Percentiles rank a stretch among this genome's conserved stretches.
Evolutionary conservation across 92 coral and sea anemone species (phyloP).

Genomic region (Zoanthus sociatus): DNA sequence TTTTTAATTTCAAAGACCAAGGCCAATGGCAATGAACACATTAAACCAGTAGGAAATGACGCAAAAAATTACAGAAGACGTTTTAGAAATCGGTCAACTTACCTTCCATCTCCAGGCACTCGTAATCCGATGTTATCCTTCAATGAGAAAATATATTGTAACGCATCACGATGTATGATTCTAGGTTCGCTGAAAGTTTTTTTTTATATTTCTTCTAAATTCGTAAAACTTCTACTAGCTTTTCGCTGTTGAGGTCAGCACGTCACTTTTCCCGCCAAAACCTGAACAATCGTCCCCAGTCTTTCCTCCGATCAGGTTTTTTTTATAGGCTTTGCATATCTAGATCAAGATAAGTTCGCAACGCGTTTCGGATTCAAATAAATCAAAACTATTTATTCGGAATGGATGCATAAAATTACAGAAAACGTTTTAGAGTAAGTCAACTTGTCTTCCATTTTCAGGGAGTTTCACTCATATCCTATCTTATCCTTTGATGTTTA

Average conservation of each 20-base stretch:
- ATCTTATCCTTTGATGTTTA: too few species aligned
- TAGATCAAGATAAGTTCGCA: too few species aligned
- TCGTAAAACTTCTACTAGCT: not conserved
- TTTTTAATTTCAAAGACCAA: too few species aligned
- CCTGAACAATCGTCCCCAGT: not conserved
- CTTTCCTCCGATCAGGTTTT: not conserved
- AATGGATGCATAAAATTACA: too few species aligned
- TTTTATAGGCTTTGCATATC: too few species aligned
- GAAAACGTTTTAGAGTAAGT: too few species aligned
- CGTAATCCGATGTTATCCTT: not conserved
- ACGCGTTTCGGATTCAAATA: too few species aligned
- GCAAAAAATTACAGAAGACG: not conserved
- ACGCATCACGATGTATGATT: not conserved
- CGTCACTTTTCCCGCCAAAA: not conserved
- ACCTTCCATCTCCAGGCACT: not conserved
- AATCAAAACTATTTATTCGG: too few species aligned
- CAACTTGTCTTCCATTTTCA: too few species aligned
- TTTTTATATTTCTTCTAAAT: not conserved
- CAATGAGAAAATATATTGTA: not conserved
- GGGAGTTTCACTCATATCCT: too few species aligned
- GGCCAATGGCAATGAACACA: too few species aligned
- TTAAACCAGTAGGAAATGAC: not conserved
- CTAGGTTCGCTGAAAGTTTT: not conserved
- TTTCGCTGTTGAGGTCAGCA: not conserved
- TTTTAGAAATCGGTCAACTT: not conserved